Base-by-base conservation (phyloP, 1,140 invertebrate species). In the Colletes gigas region DNA sequence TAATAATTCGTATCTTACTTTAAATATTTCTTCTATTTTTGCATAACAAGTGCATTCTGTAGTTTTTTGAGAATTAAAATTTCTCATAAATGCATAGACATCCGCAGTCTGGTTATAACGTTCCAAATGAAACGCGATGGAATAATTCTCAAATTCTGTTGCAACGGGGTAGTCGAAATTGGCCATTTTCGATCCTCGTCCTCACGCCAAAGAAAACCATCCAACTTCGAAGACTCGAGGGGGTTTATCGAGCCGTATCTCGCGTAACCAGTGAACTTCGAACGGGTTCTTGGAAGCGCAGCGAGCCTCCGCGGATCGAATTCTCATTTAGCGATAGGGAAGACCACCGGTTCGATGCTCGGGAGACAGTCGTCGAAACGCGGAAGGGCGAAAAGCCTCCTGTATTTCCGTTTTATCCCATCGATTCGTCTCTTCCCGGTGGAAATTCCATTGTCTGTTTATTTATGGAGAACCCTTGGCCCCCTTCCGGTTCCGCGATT, bases 361-460 rank as follows among this genome's bases (percentile, higher is more conserved):
- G 70, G 70, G 47, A 59, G 55, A 83, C 21, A 65, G 59, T 47
- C 1, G 21, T 59, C 30, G 30, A 44, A 21, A 54, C 1, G n/a
- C 62, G 21, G 52, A 50, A 60, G 54, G 65, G 44, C 39, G 65
- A 47, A 47, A 44, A 80, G 30, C n/a, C 47, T 5, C 30, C 50
- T 14, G 44, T 69, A 54, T 69, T 68, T 78, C 63, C 63, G 60
- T 59, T 73, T 69, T 59, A 84, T 84, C 83, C 21, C 44, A 52
- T 72, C 60, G 66, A 77, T 72, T 77, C 62, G 55, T 67, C 30
- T 47, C n/a, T 47, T 17, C 52, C 54, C 17, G n/a, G 60, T n/a
- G 30, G 73, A 21, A 67, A 83, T 69, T 59, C 30, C 44, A 83
- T 83, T 83, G 75, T 83, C 83, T 59, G 63, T 50, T 14, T 55